phyloP scores from a whole-genome alignment of 23 tunicate genomes.

The Halocynthia roretzi region DNA sequence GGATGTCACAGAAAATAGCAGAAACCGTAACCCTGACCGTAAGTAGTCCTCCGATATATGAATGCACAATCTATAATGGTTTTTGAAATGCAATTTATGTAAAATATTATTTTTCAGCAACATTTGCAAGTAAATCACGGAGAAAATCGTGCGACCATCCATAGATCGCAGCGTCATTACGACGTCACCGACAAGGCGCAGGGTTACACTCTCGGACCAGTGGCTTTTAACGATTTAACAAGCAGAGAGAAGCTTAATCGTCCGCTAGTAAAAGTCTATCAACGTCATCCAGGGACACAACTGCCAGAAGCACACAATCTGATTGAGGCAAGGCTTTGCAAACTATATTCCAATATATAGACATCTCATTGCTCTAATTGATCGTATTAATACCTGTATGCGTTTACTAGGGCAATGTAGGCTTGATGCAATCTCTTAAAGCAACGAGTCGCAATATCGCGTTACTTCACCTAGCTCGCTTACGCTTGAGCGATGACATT shows the following conservation, averaged over 20 bases:
- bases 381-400: too few relatives aligned
- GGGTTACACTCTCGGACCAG: conserved; percentile 86
- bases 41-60: not conserved
- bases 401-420: conserved; percentile 42
- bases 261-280: conserved; percentile 79
- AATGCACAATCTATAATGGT: not conserved
- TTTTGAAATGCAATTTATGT: not conserved
- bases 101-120: conserved; percentile 53
- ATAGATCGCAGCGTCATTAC: conserved; percentile 75
- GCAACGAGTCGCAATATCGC: conserved; percentile 53
- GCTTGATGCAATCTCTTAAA: conserved; percentile 43
- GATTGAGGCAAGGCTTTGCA: conserved; percentile 44
- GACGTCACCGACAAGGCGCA: conserved; percentile 81
- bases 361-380: too few relatives aligned
- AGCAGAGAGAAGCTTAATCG: conserved; percentile 67
- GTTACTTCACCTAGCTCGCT: conserved; percentile 41
- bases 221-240: conserved; percentile 56
- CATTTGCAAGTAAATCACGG: conserved; percentile 75
- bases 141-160: conserved; percentile 82
- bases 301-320: conserved; percentile 85
- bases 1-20: conserved; percentile 90
- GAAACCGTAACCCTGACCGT: conserved; percentile 73
- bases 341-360: not conserved
- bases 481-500: conserved; percentile 61
- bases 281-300: conserved; percentile 86